A percentile compares a stretch with the other conserved stretches of the same genome.
These are phyloP conservation scores for Trissonchulus latispiculum DNA, from an alignment of 2,888 invertebrate genomes.

Conservation along the genomic window DNA sequence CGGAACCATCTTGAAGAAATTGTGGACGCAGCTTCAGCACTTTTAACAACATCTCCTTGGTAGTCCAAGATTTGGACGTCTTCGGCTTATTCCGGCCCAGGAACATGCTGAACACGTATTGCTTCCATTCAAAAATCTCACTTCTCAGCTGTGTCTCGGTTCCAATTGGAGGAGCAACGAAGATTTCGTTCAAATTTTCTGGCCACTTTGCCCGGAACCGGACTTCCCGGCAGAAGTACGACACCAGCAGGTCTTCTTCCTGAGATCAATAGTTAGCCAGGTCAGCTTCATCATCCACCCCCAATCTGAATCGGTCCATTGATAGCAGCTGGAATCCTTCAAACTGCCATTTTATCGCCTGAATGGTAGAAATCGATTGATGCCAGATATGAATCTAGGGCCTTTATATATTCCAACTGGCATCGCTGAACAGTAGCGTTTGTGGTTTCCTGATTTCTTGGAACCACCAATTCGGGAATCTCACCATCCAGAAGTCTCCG, in stretches of 20 bases:
- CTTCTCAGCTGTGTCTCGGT: not conserved
- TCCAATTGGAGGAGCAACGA: not conserved
- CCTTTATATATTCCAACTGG: no score
- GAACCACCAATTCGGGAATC: not conserved
- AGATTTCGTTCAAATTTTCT: not conserved
- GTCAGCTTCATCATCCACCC: not conserved
- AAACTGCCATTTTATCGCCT: no score
- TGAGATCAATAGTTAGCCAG: not conserved
- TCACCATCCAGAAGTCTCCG: not conserved
- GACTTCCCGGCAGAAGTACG: not conserved
- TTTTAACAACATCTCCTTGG: not conserved
- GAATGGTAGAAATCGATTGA: no score
- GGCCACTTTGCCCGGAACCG: not conserved
- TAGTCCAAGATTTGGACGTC: not conserved
- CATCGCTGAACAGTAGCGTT: no score
- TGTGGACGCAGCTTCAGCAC: not conserved
- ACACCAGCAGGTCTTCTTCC: not conserved
- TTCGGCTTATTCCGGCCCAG: not conserved
- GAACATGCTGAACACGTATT: not conserved
- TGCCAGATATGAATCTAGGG: no score
- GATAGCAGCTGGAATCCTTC: no score
- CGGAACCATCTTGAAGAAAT: not conserved
- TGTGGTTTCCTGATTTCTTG: no score
- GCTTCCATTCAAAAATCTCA: not conserved
- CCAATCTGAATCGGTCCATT: not conserved